These are phyloP conservation scores for Pygoscelis antarcticus DNA, from an alignment of 2,113 vertebrate genomes.

Conservation along the genomic window DNA sequence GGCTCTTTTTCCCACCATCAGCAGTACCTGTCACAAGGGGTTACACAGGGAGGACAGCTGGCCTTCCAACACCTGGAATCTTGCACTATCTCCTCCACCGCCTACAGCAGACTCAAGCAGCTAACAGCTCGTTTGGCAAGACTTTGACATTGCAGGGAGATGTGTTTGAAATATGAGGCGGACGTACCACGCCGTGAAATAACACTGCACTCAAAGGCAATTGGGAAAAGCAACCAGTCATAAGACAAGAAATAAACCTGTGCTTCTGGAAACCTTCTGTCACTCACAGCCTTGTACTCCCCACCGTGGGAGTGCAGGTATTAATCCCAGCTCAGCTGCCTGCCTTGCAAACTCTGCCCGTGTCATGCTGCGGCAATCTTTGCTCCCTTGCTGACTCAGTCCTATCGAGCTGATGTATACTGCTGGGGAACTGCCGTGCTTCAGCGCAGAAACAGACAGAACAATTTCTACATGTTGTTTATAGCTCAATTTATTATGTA, in stretches of 20 bases:
- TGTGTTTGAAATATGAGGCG: neutral
- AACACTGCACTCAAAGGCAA: neutral
- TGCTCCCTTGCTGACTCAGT: neutral
- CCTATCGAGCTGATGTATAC: neutral
- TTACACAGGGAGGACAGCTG: neutral
- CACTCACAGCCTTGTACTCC: neutral
- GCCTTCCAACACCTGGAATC: neutral
- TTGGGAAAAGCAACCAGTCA: neutral
- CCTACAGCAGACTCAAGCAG: neutral
- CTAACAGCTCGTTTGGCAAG: neutral
- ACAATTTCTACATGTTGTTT: neutral
- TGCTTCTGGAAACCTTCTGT: neutral
- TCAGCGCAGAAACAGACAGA: neutral
- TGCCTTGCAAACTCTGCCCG: neutral
- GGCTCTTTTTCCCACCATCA: neutral
- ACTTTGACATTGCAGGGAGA: neutral
- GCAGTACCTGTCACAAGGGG: neutral
- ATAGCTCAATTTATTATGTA: neutral
- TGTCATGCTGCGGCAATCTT: neutral
- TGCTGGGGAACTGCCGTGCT: neutral
- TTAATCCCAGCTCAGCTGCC: neutral
- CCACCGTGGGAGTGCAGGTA: neutral
- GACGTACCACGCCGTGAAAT: neutral
- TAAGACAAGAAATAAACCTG: neutral
- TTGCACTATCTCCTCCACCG: neutral